Conservation (phyloP, 2,113 vertebrate genomes). For the Podarcis cretensis region DNA sequence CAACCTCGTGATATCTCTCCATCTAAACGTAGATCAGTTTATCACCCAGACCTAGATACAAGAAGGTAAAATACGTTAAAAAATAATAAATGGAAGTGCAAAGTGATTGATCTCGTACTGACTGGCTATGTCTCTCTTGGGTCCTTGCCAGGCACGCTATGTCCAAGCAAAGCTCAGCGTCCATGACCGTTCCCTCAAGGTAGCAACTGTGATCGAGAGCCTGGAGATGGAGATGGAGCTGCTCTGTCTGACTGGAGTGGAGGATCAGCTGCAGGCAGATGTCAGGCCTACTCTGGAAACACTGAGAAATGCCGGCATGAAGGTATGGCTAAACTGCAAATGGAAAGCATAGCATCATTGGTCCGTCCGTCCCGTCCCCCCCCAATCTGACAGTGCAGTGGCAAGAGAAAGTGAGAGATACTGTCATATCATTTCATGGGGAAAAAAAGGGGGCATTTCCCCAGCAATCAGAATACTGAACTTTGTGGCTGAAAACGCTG, state of each 20-base stretch:
- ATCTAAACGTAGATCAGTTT: no score
- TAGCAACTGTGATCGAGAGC: constrained; percentile 96
- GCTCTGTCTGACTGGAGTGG: constrained; percentile 93
- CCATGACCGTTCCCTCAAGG: constrained; percentile 95
- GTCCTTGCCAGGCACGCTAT: constrained; percentile 87
- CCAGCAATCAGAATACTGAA: neutral
- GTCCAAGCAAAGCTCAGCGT: constrained; percentile 96
- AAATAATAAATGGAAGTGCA: no score
- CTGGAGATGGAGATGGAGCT: constrained; percentile 99
- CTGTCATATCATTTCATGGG: neutral
- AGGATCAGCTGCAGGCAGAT: constrained; percentile 94
- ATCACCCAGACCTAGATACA: no score
- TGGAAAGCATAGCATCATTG: neutral
- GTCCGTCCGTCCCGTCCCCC: rapidly evolving
- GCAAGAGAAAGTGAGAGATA: neutral
- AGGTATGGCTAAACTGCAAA: constrained; percentile 73
- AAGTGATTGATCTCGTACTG: constrained; percentile 12
- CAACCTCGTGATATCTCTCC: no score
- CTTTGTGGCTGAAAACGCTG: no score
- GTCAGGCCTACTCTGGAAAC: constrained; percentile 96
- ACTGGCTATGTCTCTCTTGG: constrained; percentile 44
- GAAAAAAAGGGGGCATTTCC: neutral
- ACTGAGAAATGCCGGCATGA: constrained; percentile 94
- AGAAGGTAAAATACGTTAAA: no score
- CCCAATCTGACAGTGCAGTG: neutral